A percentile compares a stretch with the other conserved stretches of the same genome.
These are phyloP conservation scores for Clarias gariepinus DNA, from an alignment of 2,113 vertebrate species.

Conservation along the genomic window DNA sequence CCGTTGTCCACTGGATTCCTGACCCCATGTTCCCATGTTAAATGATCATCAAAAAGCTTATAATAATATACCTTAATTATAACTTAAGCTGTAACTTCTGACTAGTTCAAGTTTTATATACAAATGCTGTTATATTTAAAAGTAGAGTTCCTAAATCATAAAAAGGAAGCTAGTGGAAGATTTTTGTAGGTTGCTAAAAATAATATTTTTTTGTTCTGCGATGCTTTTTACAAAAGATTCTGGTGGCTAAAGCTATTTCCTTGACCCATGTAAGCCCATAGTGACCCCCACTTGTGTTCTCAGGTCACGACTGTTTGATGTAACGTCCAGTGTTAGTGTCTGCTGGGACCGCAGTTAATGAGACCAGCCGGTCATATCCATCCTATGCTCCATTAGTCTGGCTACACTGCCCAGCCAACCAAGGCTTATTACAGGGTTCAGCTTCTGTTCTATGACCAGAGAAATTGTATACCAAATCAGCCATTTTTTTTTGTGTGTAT, in stretches of 20 bases:
- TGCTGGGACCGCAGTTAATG: constrained; percentile 47
- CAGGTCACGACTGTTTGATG: constrained; percentile 42
- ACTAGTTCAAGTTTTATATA: background rate
- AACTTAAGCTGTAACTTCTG: background rate
- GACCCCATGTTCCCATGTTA: background rate
- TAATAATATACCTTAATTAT: background rate
- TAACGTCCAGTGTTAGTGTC: constrained; percentile 39
- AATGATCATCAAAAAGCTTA: background rate
- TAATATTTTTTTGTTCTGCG: background rate
- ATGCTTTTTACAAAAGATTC: background rate
- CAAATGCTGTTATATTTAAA: background rate
- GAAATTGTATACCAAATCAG: constrained; percentile 11
- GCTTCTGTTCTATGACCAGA: constrained; percentile 18
- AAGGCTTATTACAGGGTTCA: constrained; percentile 44
- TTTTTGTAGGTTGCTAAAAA: background rate
- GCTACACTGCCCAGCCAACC: constrained; percentile 36
- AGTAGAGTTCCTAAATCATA: background rate
- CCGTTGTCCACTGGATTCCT: background rate
- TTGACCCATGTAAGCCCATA: constrained; percentile 32
- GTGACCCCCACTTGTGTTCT: constrained; percentile 14
- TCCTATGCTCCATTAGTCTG: constrained; percentile 51
- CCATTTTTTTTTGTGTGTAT: background rate
- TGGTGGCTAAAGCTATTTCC: constrained; percentile 20
- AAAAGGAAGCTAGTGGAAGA: background rate
- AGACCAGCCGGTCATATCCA: constrained; percentile 50